phyloP scores from a whole-genome alignment of 2,888 invertebrate genomes.

The Drosophila quasianomalipes region DNA sequence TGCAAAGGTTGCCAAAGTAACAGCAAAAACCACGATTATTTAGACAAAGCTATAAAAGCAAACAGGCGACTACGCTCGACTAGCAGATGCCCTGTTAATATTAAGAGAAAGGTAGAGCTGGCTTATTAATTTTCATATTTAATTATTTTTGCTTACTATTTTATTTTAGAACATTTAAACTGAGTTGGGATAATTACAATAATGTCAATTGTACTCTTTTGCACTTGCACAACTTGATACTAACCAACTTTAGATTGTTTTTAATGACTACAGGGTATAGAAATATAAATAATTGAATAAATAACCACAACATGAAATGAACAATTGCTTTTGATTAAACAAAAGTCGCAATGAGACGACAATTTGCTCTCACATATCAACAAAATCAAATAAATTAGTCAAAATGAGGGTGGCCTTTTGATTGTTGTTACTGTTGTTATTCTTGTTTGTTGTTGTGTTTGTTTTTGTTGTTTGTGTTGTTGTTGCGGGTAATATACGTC shows the following conservation, averaged over 20 bases:
- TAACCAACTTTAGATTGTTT: neutral
- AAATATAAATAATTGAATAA: conserved; percentile 38
- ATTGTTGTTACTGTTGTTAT: conserved; percentile 33
- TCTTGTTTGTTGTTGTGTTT: conserved; percentile 29
- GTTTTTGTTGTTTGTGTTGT: conserved; percentile 19
- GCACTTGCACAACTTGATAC: neutral
- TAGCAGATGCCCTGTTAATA: conserved; percentile 15
- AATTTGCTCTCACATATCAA: conserved; percentile 59
- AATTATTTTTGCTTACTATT: neutral
- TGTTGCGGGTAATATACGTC: conserved; percentile 24
- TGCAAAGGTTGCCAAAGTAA: conserved; percentile 29
- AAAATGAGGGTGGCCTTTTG: conserved; percentile 75
- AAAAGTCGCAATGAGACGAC: conserved; percentile 71
- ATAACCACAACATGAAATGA: conserved; percentile 68
- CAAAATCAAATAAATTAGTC: conserved; percentile 77
- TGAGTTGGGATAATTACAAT: too few species aligned
- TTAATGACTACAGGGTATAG: conserved; percentile 27
- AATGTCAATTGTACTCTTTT: neutral
- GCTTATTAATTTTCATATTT: too few species aligned
- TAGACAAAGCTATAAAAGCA: conserved; percentile 34
- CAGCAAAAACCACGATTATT: conserved; percentile 35
- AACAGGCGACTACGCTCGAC: neutral
- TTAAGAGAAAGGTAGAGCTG: neutral
- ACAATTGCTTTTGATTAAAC: conserved; percentile 83
- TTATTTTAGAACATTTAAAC: neutral